Percentiles rank a stretch among this genome's conserved stretches.
These are phyloP conservation scores for Pangasius larnaudii DNA, from an alignment of 2,797 vertebrate species.

Conservation along the genomic window DNA sequence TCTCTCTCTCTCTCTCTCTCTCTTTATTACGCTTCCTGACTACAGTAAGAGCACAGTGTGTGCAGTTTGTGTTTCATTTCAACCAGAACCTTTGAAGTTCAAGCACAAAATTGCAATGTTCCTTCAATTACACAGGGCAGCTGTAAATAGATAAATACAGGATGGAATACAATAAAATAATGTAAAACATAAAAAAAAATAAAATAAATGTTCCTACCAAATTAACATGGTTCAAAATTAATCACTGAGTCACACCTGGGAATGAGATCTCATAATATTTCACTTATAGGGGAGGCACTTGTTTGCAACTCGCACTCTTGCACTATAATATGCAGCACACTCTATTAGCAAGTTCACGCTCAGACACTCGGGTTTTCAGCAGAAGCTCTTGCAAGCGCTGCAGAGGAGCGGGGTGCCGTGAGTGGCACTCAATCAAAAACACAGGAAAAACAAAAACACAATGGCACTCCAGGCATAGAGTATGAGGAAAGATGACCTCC, in stretches of 20 bases:
- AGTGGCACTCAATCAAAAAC: conserved; percentile 65
- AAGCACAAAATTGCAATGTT: conserved; percentile 50
- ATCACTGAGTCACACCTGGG: conserved; percentile 55
- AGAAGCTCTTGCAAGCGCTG: conserved; percentile 46
- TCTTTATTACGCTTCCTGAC: neutral
- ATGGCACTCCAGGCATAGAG: conserved; percentile 61
- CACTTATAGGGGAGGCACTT: conserved; percentile 53
- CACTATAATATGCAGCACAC: conserved; percentile 52
- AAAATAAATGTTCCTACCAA: conserved; percentile 45
- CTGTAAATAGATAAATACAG: conserved; percentile 49
- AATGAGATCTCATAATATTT: conserved; percentile 59
- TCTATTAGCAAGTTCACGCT: conserved; percentile 57
- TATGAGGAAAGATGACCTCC: conserved; percentile 57
- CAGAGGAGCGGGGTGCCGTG: conserved; percentile 41
- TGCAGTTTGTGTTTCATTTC: conserved; percentile 30
- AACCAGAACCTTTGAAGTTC: conserved; percentile 50
- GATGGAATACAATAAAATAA: conserved; percentile 32
- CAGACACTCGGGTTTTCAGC: conserved; percentile 49
- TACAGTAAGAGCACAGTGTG: conserved; percentile 5
- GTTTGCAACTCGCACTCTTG: conserved; percentile 51
- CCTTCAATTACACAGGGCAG: conserved; percentile 38
- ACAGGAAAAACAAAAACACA: conserved; percentile 66
- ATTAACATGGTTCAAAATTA: conserved; percentile 53
- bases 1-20: neutral
- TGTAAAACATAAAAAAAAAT: conserved; percentile 24